Conservation (phyloP, 1,140 invertebrate genomes). For the Latrodectus geometricus region DNA sequence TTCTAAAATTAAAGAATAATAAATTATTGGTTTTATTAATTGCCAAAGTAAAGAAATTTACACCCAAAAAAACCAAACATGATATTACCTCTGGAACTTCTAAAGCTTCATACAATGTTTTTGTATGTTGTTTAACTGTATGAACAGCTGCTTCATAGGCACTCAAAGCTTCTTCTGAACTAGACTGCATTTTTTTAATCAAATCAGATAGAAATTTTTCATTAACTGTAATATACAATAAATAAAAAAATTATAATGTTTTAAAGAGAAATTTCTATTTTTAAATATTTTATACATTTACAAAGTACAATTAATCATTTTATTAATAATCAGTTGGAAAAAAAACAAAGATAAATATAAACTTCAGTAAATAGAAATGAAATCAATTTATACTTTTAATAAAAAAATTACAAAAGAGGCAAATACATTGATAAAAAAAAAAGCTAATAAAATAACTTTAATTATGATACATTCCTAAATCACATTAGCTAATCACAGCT, state of each 20-base stretch:
- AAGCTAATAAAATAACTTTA: no score
- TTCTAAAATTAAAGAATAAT: no score
- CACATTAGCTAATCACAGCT: no score
- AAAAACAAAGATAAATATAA: no score
- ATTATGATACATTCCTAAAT: no score
- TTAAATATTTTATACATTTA: not conserved
- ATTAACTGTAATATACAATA: constrained; percentile 63
- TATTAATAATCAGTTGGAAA: not conserved
- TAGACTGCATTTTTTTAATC: constrained; percentile 62
- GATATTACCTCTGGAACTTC: constrained; percentile 66
- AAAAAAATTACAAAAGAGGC: no score
- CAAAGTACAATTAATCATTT: not conserved
- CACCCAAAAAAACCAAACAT: no score
- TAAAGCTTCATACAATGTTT: constrained; percentile 68
- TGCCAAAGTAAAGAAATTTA: no score
- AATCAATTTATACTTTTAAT: no score
- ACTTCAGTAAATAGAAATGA: constrained; percentile 2
- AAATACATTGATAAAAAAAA: no score
- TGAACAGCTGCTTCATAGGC: constrained; percentile 64
- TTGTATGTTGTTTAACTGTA: constrained; percentile 65
- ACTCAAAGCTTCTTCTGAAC: constrained; percentile 62
- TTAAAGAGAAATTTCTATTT: no score
- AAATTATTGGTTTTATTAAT: no score
- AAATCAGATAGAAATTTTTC: constrained; percentile 66
- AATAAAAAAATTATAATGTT: not conserved